phyloP scores from a whole-genome alignment of 2,797 vertebrate genomes.

The Semaprochilodus insignis region DNA sequence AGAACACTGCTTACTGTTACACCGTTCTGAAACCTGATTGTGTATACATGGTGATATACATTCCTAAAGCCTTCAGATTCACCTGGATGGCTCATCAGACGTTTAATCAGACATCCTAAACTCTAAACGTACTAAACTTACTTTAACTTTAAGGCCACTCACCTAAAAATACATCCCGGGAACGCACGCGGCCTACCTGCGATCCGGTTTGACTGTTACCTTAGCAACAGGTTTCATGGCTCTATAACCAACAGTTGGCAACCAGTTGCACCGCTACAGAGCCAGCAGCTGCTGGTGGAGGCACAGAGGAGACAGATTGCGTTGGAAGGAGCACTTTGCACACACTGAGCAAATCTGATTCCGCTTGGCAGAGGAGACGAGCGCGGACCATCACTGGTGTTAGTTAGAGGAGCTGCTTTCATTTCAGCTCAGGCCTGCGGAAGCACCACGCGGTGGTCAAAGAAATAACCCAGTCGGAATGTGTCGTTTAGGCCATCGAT shows the following conservation, averaged over 20 bases:
- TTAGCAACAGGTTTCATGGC: conserved; percentile 67
- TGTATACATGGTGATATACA: too few species aligned
- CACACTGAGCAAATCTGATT: conserved; percentile 27
- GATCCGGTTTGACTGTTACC: conserved; percentile 61
- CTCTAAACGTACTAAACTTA: too few species aligned
- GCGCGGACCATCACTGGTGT: background rate
- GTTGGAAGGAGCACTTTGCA: conserved; percentile 41
- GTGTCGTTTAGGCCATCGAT: background rate
- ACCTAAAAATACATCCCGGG: conserved; percentile 39
- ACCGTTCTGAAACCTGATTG: too few species aligned
- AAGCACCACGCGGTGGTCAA: background rate
- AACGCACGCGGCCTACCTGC: conserved; percentile 21
- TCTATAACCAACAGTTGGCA: conserved; percentile 57
- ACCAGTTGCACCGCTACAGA: conserved; percentile 28
- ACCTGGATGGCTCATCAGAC: too few species aligned
- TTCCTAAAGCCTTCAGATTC: too few species aligned
- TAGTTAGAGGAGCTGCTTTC: background rate
- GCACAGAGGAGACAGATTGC: conserved; percentile 35
- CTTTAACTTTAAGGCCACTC: conserved; percentile 6
- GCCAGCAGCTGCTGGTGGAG: conserved; percentile 38
- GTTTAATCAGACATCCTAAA: too few species aligned
- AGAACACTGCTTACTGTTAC: too few species aligned
- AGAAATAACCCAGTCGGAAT: background rate
- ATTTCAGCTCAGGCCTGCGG: background rate
- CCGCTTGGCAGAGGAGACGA: conserved; percentile 8